phyloP scores from a whole-genome alignment of 2,888 invertebrate genomes.

The Cryptosula pallasiana region DNA sequence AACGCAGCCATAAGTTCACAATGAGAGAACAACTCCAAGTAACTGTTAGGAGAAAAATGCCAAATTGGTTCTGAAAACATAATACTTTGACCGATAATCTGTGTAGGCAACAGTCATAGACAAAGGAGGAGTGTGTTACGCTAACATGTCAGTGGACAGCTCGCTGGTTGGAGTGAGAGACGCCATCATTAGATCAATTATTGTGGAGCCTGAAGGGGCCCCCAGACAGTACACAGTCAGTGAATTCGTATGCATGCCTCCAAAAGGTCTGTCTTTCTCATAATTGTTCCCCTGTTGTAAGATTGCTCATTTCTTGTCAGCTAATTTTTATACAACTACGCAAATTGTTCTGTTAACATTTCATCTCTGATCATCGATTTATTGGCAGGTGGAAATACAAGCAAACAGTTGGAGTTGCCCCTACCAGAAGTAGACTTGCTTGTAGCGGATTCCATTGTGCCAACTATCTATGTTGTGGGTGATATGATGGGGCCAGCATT shows the following conservation, averaged over 20 bases:
- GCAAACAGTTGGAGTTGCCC: neutral
- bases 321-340: too few species aligned
- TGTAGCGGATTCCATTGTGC: constrained; percentile 60
- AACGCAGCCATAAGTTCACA: too few species aligned
- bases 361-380: too few species aligned
- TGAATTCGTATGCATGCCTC: constrained; percentile 62
- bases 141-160: constrained; percentile 16
- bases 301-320: too few species aligned
- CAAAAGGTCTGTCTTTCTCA: too few species aligned
- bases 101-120: neutral
- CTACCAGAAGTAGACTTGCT: neutral
- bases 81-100: too few species aligned
- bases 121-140: neutral
- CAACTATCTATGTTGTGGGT: constrained; percentile 59
- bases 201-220: constrained; percentile 64
- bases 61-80: too few species aligned
- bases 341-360: too few species aligned
- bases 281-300: too few species aligned
- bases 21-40: too few species aligned
- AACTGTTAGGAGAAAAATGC: too few species aligned
- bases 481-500: constrained; percentile 53
- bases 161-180: constrained; percentile 37
- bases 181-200: constrained; percentile 40
- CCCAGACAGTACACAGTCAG: constrained; percentile 61
- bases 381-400: too few species aligned